A percentile compares a stretch with the other conserved stretches of the same genome.
phyloP scores from a whole-genome alignment of 2,113 vertebrate genomes.

The Zosterops borbonicus region DNA sequence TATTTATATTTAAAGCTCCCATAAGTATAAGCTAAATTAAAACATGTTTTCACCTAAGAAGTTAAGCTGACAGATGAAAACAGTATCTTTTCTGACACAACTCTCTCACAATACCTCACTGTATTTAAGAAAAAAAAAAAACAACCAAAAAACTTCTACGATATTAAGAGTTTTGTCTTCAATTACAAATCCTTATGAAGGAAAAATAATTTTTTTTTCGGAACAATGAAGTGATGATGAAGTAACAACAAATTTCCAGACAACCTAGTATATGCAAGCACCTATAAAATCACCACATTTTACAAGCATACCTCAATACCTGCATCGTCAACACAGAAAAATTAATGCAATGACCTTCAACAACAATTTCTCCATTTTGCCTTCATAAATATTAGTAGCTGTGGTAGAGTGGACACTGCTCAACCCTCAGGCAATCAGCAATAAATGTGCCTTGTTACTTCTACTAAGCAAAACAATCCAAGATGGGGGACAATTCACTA shows the following conservation, averaged over 20 bases:
- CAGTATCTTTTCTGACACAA: neutral
- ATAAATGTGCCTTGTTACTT: neutral
- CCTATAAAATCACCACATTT: neutral
- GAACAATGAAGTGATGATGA: neutral
- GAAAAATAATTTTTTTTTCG: fast-evolving
- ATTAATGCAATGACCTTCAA: neutral
- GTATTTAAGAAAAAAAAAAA: neutral
- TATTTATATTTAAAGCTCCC: neutral
- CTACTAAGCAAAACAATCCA: neutral
- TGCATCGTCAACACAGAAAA: neutral
- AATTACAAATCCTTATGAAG: neutral
- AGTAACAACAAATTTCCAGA: neutral
- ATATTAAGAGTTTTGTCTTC: neutral
- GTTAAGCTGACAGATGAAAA: neutral
- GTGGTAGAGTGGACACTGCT: neutral
- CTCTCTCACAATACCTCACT: neutral
- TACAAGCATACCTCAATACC: neutral
- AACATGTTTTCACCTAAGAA: neutral
- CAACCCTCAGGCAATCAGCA: neutral
- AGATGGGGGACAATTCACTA: neutral
- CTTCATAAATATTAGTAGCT: neutral
- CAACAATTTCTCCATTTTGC: neutral
- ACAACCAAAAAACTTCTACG: neutral
- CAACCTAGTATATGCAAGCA: neutral
- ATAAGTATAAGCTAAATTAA: neutral